Evolutionary conservation across 2,888 invertebrate genomes (phyloP).

Genomic region (Drosophila dives): DNA sequence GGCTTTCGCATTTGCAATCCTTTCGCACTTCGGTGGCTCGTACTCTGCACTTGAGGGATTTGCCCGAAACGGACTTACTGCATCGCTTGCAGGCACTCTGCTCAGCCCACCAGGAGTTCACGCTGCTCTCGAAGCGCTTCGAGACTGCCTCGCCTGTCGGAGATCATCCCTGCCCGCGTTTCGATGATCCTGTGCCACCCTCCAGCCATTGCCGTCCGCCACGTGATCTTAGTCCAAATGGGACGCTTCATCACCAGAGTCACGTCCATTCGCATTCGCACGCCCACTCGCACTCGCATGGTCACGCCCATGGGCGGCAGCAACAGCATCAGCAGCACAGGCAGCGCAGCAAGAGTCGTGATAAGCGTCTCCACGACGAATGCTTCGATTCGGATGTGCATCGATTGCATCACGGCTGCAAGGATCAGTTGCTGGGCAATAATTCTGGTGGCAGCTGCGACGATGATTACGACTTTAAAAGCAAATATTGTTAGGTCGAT

Average conservation of each 20-base stretch:
- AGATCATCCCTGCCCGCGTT: slow-evolving; percentile 84
- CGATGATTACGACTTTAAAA: slow-evolving; percentile 81
- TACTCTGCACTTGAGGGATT: slow-evolving; percentile 89
- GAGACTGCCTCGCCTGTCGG: slow-evolving; percentile 85
- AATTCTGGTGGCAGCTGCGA: slow-evolving; percentile 73
- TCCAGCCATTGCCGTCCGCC: slow-evolving; percentile 82
- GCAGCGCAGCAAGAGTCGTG: slow-evolving; percentile 75
- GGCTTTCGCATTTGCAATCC: slow-evolving; percentile 91
- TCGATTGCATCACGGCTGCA: slow-evolving; percentile 73
- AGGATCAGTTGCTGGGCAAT: slow-evolving; percentile 62
- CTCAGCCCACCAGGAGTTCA: slow-evolving; percentile 94
- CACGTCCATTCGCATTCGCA: slow-evolving; percentile 37
- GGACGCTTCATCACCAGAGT: slow-evolving; percentile 32
- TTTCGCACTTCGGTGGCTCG: slow-evolving; percentile 91
- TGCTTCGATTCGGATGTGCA: slow-evolving; percentile 73
- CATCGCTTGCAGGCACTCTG: slow-evolving; percentile 93
- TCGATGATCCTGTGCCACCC: slow-evolving; percentile 82
- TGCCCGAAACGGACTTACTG: slow-evolving; percentile 91
- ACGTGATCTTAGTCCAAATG: slow-evolving; percentile 66
- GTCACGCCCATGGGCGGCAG: slow-evolving; percentile 34
- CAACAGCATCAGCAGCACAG: slow-evolving; percentile 56
- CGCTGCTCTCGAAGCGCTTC: slow-evolving; percentile 91
- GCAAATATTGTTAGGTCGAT: slow-evolving; percentile 71
- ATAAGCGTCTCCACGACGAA: slow-evolving; percentile 75
- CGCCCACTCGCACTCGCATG: slow-evolving; percentile 25